Percentiles rank a stretch among this genome's conserved stretches.
These are phyloP conservation scores for Pinna nobilis DNA, from an alignment of 1,140 invertebrate genomes.

Conservation along the genomic window DNA sequence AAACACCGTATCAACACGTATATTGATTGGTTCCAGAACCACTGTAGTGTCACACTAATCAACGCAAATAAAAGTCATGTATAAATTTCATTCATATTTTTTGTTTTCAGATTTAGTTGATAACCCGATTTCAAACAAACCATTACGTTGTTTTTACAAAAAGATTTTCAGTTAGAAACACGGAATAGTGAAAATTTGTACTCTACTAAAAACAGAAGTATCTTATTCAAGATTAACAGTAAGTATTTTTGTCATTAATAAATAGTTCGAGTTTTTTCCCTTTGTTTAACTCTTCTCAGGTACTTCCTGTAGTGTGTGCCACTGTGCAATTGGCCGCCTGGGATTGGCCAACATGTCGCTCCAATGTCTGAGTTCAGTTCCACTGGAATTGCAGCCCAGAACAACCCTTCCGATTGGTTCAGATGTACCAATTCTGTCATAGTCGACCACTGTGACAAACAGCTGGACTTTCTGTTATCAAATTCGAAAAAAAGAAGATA, in stretches of 20 bases:
- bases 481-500: constrained; percentile 19
- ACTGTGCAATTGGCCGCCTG: constrained; percentile 98
- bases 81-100: no score
- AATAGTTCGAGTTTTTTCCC: background rate
- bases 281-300: constrained; percentile 71
- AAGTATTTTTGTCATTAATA: constrained; percentile 1
- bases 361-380: constrained; percentile 99
- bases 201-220: no score
- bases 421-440: constrained; percentile 99
- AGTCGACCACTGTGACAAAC: constrained; percentile 99
- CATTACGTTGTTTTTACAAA: no score
- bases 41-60: no score
- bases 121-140: no score
- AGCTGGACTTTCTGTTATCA: constrained; percentile 96
- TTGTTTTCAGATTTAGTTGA: no score
- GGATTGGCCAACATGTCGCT: constrained; percentile 97
- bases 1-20: no score
- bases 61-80: no score
- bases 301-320: constrained; percentile 91
- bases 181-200: no score
- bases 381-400: constrained; percentile 95
- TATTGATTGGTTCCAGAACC: no score
- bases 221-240: background rate
- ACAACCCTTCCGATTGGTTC: constrained; percentile 99
- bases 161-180: no score